Base-by-base conservation (phyloP, 1,140 invertebrate species). In the Aricia agestis region DNA sequence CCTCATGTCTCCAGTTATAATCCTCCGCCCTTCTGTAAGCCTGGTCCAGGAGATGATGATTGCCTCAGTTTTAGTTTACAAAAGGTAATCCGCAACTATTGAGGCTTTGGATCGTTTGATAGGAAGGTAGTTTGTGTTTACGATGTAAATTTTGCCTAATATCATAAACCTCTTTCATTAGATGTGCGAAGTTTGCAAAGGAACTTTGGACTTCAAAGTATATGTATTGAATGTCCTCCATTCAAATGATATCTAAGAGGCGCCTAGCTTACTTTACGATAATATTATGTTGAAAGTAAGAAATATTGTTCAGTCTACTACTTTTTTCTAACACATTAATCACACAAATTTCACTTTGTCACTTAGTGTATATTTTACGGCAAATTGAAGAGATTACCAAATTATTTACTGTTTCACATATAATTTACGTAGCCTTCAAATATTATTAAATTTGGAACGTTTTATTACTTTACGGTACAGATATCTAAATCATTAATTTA, bases 31-130 rank as follows among this genome's bases (percentile, higher is more conserved):
- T 81, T 82, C 74, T 83, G 79, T 90, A 89, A 90, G 87, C 87
- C 87, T 88, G 76, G 81, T 83, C 80, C 73, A 73, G 74, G 86
- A 87, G 89, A 90, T 83, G 89, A 87, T 89, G 89, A 91, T 91
- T 91, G 89, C 87, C 84, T 86, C 85, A 84, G 45, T 89, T 89
- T 87, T 81, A 89, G 87, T 91, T 88, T 91, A 90, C 87, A 87
- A 91, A 91, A 91, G 87, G 89, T 91, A 91, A 91, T 90, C 89
- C 89, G 83, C 82, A 83, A 89, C 88, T 90, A 87, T 89, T 85
- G 80, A 83, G 81, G 78, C 80, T 83, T 78, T 73, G 72, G 68
- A 68, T 73, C 81, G 75, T 87, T 89, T 91, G 85, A 91, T 89
- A 85, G 73, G 72, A 73, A 76, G 72, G 78, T 82, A 81, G 84